Evolutionary conservation across 2,797 vertebrate genomes (phyloP), one percentile per base, ranked within the genome.

Genomic region (Phoebastria nigripes): DNA sequence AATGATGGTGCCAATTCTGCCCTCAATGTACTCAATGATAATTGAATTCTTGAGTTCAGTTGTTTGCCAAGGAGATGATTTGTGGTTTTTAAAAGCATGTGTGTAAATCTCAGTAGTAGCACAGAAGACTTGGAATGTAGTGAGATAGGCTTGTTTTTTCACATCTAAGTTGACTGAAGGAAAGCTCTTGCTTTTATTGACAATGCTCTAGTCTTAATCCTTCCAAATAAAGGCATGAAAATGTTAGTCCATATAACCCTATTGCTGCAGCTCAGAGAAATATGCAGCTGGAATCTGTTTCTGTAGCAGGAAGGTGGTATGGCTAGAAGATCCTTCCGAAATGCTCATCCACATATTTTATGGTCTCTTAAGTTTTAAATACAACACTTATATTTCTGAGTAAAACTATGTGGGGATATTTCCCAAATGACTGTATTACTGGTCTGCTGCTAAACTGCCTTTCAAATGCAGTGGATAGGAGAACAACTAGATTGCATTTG

Each of bases 321-420:
- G 26, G 21, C 55, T 63, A 51, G 29, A 65, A 42, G 28, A 59
- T 82, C 46, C 42, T 93, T 91, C n/a, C 25, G 26, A 62, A 78
- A 51, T 13, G 2, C 19, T 3, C 16, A 5, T 44, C 37, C 12
- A 11, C 0, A 0, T 62, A 33, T 44, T 78, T 81, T 78, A 29
- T 74, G 17, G 8, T 51, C 35, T 58, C 17, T 29, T 11, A 82
- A 78, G 28, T 56, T 82, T 13, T 24, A 62, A 37, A 16, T 35
- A 15, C 22, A 58, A 5, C 18, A 8, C 25, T 42, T 58, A 1
- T 46, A n/a, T 82, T 93, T 82, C 33, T 78, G 56, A 80, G 6
- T n/a, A 72, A 69, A 83, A 47, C 18, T 29, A 33, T 12, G 3
- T 1, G 56, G 35, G 12, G 28, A 2, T 62, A 35, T 82, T 39